Base-by-base conservation (phyloP, 1,140 invertebrate species). In the Trachelipus rathkii region DNA sequence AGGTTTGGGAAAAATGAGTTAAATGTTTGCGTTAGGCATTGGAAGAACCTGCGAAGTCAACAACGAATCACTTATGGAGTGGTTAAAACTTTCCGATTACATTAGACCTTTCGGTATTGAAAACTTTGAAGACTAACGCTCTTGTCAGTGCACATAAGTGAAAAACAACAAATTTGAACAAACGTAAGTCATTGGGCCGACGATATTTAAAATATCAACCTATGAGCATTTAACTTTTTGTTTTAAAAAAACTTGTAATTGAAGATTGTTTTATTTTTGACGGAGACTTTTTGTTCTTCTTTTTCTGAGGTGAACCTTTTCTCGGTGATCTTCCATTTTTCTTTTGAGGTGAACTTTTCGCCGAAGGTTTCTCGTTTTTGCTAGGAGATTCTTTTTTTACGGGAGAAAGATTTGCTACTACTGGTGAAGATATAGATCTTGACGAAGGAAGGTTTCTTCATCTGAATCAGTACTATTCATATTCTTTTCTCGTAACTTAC, bases 201-300 rank as follows among this genome's bases (percentile, higher is more conserved):
- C n/a, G n/a, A n/a, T n/a, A 33, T 33, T 33, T 33, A 33, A 33
- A 33, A 33, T 33, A 33, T 33, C 33, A 33, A 33, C 33, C 33
- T 33, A 33, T 33, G 33, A 33, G 6, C 6, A 33, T 33, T 33
- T 33, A 33, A 6, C 33, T 33, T 60, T 60, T 60, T 19, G 11
- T 60, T 60, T 60, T 60, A 60, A 60, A 60, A 19, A 60, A 60
- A 60, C 50, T 60, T 19, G 50, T 60, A 8, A 60, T 60, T 15
- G 50, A 60, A 60, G 50, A 60, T 60, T 60, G 50, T 60, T 60
- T 60, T 13, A 13, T 8, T 60, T 60, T 60, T 19, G 50, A 15
- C 8, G 50, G 50, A 19, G 50, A 60, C 8, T 3, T 60, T 60
- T 60, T 60, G 19, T 13, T 60, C 19, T 60, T 60, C 8, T 60